phyloP scores from a whole-genome alignment of 2,113 vertebrate genomes.

The Macrotus californicus region DNA sequence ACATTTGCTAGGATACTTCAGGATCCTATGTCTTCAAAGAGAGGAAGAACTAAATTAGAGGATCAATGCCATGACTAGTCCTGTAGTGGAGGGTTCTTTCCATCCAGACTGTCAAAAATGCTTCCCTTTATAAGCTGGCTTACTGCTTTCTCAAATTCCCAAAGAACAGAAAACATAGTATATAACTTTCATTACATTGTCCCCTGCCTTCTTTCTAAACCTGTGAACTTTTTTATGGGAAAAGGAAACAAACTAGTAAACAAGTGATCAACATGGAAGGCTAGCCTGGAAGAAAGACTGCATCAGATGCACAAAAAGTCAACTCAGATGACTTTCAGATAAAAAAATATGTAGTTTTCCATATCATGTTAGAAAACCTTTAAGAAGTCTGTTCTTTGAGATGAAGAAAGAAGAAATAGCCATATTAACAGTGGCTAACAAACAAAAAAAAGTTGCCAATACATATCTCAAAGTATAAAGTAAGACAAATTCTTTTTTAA shows the following conservation, averaged over 20 bases:
- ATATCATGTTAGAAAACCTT: background rate
- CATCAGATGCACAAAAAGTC: background rate
- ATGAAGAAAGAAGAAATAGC: background rate
- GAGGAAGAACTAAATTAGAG: background rate
- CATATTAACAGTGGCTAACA: background rate
- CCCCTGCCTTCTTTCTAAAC: background rate
- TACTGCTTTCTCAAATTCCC: constrained; percentile 1
- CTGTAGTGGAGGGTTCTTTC: background rate
- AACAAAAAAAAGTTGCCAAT: background rate
- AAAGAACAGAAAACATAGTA: constrained; percentile 22
- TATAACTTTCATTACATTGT: background rate
- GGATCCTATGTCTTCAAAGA: background rate
- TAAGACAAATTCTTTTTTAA: background rate
- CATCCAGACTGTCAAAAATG: background rate
- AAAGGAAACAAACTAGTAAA: background rate
- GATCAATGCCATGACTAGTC: background rate
- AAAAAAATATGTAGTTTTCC: background rate
- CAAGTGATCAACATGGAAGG: background rate
- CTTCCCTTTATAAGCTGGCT: background rate
- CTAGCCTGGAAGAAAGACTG: background rate
- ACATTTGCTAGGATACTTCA: background rate
- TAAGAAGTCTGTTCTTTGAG: background rate
- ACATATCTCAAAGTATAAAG: background rate
- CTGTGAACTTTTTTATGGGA: background rate
- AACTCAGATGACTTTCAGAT: background rate